These are phyloP conservation scores for Lepus americanus DNA, from an alignment of 2,113 vertebrate species.

Conservation along the genomic window DNA sequence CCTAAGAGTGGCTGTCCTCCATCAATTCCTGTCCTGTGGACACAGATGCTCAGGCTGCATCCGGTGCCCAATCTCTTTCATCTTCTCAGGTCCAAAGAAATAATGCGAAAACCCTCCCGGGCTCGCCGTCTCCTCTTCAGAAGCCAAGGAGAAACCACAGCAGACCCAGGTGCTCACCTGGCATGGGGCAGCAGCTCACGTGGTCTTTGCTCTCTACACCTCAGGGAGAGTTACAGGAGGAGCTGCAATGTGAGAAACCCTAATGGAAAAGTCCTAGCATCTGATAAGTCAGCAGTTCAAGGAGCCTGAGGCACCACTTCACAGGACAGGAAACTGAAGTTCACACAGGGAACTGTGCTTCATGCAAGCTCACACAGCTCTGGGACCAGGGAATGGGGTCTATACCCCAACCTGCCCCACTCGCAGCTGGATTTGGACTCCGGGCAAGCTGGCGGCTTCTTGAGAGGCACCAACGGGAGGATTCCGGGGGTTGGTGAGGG, in stretches of 20 bases:
- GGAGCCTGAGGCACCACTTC: neutral
- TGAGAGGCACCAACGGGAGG: neutral
- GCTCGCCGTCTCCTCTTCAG: neutral
- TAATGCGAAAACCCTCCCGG: neutral
- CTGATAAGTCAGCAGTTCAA: neutral
- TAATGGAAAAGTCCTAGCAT: neutral
- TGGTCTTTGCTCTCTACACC: neutral
- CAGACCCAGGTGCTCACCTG: fast-evolving
- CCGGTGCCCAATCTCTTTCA: neutral
- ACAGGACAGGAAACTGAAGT: neutral
- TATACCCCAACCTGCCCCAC: neutral
- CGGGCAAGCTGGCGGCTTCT: neutral
- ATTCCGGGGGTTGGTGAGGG: neutral
- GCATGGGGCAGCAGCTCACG: neutral
- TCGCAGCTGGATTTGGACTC: neutral
- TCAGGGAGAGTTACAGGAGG: neutral
- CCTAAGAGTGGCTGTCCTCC: neutral
- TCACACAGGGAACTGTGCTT: neutral
- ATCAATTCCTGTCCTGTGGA: neutral
- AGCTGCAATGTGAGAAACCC: neutral
- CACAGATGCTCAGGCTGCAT: neutral
- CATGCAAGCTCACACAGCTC: neutral
- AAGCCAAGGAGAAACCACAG: neutral
- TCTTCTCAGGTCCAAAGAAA: neutral
- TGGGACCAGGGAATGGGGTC: neutral